Evolutionary conservation across 1,140 invertebrate species (phyloP), one percentile per base, ranked within the genome.

Genomic region (Trissolcus basalis): DNA sequence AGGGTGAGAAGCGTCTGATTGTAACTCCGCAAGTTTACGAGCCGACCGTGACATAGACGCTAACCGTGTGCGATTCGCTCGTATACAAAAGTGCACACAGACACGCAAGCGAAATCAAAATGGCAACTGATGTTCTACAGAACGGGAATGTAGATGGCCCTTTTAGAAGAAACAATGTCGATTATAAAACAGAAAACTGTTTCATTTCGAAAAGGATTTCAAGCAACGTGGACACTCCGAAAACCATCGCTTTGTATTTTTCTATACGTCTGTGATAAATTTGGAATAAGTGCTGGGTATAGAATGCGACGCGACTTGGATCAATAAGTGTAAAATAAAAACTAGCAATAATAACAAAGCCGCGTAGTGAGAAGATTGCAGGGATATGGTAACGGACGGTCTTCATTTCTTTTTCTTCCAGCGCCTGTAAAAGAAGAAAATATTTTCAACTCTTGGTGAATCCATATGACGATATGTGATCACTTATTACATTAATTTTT

Each of bases 171-270:
- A 70, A 77, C 67, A 70, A 67, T 47, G 67, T 48, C 61, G 73
- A 77, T 77, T 77, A 71, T 67, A 36, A 71, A 77, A 77, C 44
- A 71, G 44, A 49, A 67, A 67, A 71, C 65, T 49, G 65, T 76
- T 69, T 69, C 53, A 50, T 58, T 65, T 54, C 58, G 16, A 0
- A 19, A 61, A 65, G 36, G 41, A 19, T 27, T 27, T 6, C 19
- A 27, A 27, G 19, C 19, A 6, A 27, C 19, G 19, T 27, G 19
- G 19, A 27, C 19, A 27, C 19, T 27, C 19, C 6, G n/a, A 27
- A 27, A 27, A 27, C 19, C 19, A 27, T 6, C 19, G 19, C 19
- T 27, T 27, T 27, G 6, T 27, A 6, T 27, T 27, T 27, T 27
- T 27, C 19, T 27, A 27, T 27, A 27, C 19, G 19, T 6, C 6